Percentiles rank a stretch among this genome's conserved stretches.
Conservation (phyloP, 2,797 vertebrate species). For the Tenualosa ilisha region DNA sequence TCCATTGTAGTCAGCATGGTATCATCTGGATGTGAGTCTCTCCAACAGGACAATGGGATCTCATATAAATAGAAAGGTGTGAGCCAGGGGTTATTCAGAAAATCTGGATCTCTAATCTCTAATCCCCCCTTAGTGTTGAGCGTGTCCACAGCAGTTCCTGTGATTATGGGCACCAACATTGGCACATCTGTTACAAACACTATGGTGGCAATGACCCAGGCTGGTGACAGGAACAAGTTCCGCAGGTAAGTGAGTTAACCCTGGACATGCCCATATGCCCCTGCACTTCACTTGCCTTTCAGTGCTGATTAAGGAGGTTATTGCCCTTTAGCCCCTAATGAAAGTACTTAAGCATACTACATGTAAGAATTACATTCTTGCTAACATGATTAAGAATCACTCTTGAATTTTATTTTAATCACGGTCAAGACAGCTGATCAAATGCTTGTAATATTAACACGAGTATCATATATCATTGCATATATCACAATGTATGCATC, state of each 20-base stretch:
- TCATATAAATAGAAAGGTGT: background rate
- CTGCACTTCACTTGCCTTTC: too few species aligned
- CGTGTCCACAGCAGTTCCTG: slow-evolving; percentile 86
- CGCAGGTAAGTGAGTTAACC: slow-evolving; percentile 78
- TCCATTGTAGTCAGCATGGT: slow-evolving; percentile 99
- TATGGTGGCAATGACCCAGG: slow-evolving; percentile 91
- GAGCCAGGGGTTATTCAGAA: background rate
- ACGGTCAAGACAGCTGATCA: too few species aligned
- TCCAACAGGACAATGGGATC: background rate
- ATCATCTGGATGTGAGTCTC: slow-evolving; percentile 86
- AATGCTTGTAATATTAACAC: too few species aligned
- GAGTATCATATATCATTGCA: too few species aligned
- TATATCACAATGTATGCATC: too few species aligned
- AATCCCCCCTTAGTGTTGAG: slow-evolving; percentile 78
- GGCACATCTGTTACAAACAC: slow-evolving; percentile 98
- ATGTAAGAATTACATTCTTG: too few species aligned
- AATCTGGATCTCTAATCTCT: background rate
- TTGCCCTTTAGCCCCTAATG: too few species aligned
- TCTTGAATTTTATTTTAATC: too few species aligned
- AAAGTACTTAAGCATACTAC: too few species aligned
- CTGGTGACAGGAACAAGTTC: slow-evolving; percentile 87
- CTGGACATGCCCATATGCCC: too few species aligned
- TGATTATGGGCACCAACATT: slow-evolving; percentile 98
- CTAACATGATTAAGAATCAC: too few species aligned
- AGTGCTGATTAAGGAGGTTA: too few species aligned